phyloP scores from a whole-genome alignment of 2,797 vertebrate species.

The Pangasius larnaudii region DNA sequence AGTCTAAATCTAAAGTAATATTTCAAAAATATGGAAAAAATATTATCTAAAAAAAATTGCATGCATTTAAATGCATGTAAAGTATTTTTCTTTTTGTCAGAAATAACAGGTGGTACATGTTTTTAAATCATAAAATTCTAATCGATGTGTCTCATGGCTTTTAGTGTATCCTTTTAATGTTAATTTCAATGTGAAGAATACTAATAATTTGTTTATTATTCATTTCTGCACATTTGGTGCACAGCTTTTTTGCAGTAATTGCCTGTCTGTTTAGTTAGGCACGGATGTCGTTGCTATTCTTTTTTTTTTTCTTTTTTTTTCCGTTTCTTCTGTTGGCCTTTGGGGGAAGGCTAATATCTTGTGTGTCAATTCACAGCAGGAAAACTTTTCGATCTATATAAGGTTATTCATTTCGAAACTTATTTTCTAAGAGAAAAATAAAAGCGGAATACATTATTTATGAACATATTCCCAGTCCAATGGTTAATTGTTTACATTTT shows the following conservation, averaged over 20 bases:
- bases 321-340: slow-evolving; percentile 75
- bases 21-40: neutral
- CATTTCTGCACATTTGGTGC: slow-evolving; percentile 56
- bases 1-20: neutral
- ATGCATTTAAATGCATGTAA: neutral
- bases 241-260: slow-evolving; percentile 64
- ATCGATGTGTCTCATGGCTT: neutral
- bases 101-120: neutral
- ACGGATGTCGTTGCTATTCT: slow-evolving; percentile 78
- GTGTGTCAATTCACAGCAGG: slow-evolving; percentile 84
- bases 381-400: slow-evolving; percentile 83
- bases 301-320: slow-evolving; percentile 73
- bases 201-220: slow-evolving; percentile 54
- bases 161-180: slow-evolving; percentile 60
- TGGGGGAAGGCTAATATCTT: slow-evolving; percentile 84
- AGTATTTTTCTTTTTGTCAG: neutral
- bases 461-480: slow-evolving; percentile 84
- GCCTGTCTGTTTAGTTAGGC: slow-evolving; percentile 72
- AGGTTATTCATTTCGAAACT: slow-evolving; percentile 78
- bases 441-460: slow-evolving; percentile 82
- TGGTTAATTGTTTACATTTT: slow-evolving; percentile 85
- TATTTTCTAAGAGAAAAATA: slow-evolving; percentile 79
- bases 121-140: neutral
- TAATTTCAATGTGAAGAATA: slow-evolving; percentile 56
- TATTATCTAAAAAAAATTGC: neutral